These are phyloP conservation scores for Palythoa caribaeorum DNA, from an alignment of 92 coral and sea anemone species.

Conservation along the genomic window DNA sequence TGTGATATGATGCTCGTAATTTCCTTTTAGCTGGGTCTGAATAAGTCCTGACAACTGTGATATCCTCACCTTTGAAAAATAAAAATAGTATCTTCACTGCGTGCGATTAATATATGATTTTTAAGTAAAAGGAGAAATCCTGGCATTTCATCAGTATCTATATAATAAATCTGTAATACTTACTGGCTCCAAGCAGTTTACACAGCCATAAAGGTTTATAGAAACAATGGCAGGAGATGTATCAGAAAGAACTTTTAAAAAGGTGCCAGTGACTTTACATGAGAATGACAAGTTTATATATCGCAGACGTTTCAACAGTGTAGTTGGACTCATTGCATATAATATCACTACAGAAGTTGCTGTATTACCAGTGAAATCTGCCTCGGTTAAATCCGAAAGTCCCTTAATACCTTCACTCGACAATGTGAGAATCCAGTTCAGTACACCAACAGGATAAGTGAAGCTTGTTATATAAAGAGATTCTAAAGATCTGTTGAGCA, in stretches of 20 bases:
- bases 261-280: not conserved
- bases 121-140: too few relatives aligned
- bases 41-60: too few relatives aligned
- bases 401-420: not conserved
- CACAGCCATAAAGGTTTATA: constrained; percentile 30
- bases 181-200: constrained; percentile 27
- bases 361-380: constrained; percentile 12
- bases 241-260: constrained; percentile 10
- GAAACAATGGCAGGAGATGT: not conserved
- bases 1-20: too few relatives aligned
- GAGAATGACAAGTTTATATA: constrained; percentile 32
- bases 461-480: not conserved
- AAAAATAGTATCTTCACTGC: too few relatives aligned
- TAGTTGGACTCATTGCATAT: not conserved
- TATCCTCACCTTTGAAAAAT: too few relatives aligned
- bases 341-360: not conserved
- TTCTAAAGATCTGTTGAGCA: not conserved
- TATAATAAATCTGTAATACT: not conserved
- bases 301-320: not conserved
- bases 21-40: too few relatives aligned
- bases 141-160: too few relatives aligned
- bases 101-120: too few relatives aligned
- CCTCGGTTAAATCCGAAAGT: constrained; percentile 6
- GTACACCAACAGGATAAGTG: not conserved
- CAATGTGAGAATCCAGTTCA: not conserved